Base-by-base conservation (phyloP, 2,113 vertebrate species). In the Sylvilagus bachmani region DNA sequence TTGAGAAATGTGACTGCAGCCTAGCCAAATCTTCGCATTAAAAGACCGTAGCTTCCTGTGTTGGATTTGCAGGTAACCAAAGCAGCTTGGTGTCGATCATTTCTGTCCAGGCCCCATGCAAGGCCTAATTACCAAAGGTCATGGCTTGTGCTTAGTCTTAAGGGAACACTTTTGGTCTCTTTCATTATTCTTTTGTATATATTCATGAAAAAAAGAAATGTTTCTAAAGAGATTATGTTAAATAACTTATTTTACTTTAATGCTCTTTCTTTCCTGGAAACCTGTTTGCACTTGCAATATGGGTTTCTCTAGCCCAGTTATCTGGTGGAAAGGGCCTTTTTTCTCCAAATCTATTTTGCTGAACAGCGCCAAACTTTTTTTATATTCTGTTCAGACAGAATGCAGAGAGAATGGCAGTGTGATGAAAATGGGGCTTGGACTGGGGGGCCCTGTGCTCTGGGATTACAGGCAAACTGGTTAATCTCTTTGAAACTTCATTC, bases 111-210 rank as follows among this genome's bases (percentile, higher is more conserved):
- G 44, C 0, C 62, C 10, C 4, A 24, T 88, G 27, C 10, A 12
- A 31, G 11, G 25, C 82, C 36, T 89, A 70, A 82, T 91, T 75
- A 91, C 13, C 33, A 91, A 86, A 86, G 33, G 11, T 51, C 6
- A 12, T 21, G 31, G 22, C 49, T 33, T 86, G 27, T 95, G 38
- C n/a, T 80, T 82, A 58, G 61, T 93, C 25, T 93, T 44, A 33
- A 61, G 67, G 36, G 5, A 77, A 55, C 1, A 1, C 25, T 62
- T 73, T 73, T 74, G 36, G 13, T 79, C 24, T 92, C 33, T 71
- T 77, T 90, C 55, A 70, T 86, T 49, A 77, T 73, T 87, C 6
- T 81, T 93, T 95, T 78, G 61, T 84, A 93, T 55, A 84, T 82
- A 90, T 89, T 94, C 73, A 53, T 73, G 19, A 89, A 91, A 90